Conservation (phyloP, 2,113 vertebrate species). For the Casuarius casuarius region DNA sequence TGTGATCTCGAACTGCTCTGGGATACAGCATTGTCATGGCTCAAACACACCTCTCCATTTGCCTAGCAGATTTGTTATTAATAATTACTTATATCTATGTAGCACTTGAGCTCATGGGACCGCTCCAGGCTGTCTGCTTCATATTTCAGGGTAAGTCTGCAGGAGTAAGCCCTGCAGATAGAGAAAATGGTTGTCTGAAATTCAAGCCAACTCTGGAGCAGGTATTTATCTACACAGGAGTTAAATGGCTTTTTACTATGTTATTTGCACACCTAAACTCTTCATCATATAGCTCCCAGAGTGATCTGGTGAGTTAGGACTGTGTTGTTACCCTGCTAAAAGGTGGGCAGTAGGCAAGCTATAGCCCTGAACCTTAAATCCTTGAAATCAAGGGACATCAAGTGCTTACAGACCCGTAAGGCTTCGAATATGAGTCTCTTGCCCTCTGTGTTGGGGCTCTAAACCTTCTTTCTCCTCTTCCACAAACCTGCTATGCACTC, state of each 20-base stretch:
- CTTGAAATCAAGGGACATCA: background rate
- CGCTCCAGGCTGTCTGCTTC: background rate
- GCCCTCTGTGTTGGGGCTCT: background rate
- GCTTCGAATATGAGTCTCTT: background rate
- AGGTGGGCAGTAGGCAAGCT: background rate
- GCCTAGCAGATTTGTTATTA: background rate
- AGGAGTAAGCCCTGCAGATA: background rate
- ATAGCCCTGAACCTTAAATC: background rate
- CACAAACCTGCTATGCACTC: accelerated
- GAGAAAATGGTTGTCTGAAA: background rate
- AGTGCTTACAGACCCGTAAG: background rate
- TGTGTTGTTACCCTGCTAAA: background rate
- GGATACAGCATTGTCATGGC: background rate
- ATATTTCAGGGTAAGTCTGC: background rate
- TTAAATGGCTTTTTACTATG: background rate
- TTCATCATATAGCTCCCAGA: background rate
- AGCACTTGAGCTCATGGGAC: background rate
- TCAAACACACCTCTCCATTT: background rate
- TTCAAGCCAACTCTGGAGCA: background rate
- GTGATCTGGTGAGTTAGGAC: background rate
- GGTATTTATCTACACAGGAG: background rate
- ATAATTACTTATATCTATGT: background rate
- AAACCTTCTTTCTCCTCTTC: background rate
- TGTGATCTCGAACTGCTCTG: background rate
- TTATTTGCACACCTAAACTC: background rate